These are phyloP conservation scores for Saccostrea glomerata DNA, from an alignment of 1,140 invertebrate species.

Conservation along the genomic window DNA sequence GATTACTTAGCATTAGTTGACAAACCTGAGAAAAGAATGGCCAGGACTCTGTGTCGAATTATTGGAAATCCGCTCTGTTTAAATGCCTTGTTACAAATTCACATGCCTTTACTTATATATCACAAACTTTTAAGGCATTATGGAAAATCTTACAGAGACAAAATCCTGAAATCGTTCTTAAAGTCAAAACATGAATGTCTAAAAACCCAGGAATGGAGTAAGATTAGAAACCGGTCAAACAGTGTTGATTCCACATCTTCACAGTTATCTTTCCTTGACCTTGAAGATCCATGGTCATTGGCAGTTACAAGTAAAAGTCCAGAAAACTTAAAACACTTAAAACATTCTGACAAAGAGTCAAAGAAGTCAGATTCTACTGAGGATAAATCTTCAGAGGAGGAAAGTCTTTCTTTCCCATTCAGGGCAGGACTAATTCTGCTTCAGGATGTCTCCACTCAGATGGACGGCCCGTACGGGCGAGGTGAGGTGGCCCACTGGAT, in stretches of 20 bases:
- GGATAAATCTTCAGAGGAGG: not conserved
- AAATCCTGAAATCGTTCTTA: not conserved
- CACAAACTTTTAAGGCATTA: slow-evolving; percentile 46
- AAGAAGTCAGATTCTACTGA: not conserved
- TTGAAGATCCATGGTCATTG: not conserved
- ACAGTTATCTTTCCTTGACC: slow-evolving; percentile 27
- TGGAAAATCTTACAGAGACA: not conserved
- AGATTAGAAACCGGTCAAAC: not conserved
- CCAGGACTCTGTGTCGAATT: slow-evolving; percentile 49
- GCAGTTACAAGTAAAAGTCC: not conserved
- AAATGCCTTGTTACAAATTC: slow-evolving; percentile 51
- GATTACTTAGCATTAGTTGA: slow-evolving; percentile 46
- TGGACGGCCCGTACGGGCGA: slow-evolving; percentile 50
- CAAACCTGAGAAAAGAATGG: slow-evolving; percentile 46
- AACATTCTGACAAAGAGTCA: not conserved
- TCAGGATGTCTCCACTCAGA: slow-evolving; percentile 48
- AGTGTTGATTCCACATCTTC: slow-evolving; percentile 15
- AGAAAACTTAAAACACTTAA: not conserved
- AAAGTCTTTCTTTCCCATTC: not conserved
- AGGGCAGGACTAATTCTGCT: slow-evolving; percentile 32
- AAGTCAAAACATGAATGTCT: slow-evolving; percentile 29
- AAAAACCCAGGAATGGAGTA: not conserved
- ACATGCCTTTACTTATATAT: slow-evolving; percentile 42
- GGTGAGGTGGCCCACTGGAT: slow-evolving; percentile 48
- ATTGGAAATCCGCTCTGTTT: slow-evolving; percentile 54